Evolutionary conservation across 2,888 invertebrate species (phyloP).

Genomic region (Aricia artaxerxes): DNA sequence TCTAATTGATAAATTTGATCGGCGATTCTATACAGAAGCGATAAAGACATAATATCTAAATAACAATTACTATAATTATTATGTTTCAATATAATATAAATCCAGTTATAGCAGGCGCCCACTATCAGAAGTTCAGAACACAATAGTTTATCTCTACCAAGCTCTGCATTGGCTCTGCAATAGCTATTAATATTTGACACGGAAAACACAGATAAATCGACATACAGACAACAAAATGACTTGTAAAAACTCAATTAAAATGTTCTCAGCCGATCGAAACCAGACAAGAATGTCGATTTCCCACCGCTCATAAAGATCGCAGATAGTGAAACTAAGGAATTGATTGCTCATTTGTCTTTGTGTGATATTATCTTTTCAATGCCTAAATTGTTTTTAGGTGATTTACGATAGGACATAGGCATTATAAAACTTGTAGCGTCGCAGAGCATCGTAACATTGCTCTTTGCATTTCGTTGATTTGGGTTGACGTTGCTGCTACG

Average conservation of each 20-base stretch:
- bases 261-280: conserved; percentile 9
- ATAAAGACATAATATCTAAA: too few species aligned
- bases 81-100: too few species aligned
- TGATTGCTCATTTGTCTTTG: not conserved
- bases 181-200: not conserved
- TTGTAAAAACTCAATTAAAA: conserved; percentile 12
- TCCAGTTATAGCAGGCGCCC: too few species aligned
- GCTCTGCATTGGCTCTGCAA: not conserved
- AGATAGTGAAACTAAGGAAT: not conserved
- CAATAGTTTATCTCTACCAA: too few species aligned
- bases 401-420: not conserved
- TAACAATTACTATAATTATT: too few species aligned
- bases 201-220: not conserved
- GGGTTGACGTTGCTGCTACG: too few species aligned
- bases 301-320: not conserved
- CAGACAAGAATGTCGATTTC: not conserved
- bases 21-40: too few species aligned
- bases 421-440: too few species aligned
- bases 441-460: too few species aligned
- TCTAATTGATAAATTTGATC: too few species aligned
- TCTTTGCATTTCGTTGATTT: too few species aligned
- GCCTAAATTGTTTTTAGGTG: not conserved
- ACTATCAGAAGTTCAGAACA: too few species aligned
- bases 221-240: not conserved
- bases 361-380: not conserved